Base-by-base conservation (phyloP, 1,140 invertebrate species). In the Lysiphlebus fabarum region DNA sequence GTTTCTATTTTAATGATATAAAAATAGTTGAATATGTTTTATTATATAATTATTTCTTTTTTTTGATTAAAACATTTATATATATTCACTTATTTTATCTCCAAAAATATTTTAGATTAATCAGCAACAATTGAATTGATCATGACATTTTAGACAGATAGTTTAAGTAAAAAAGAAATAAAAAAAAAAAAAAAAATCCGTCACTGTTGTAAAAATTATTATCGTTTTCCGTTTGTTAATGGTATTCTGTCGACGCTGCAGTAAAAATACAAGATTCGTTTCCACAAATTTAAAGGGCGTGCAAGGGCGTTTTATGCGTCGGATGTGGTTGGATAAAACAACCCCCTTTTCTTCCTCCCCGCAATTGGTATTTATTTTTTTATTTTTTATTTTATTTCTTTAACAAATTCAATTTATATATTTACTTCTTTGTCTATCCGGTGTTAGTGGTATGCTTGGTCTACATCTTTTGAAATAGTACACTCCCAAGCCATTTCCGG, bases 331-430 rank as follows among this genome's bases (percentile, higher is more conserved):
- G 2, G 17, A 26, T 26, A 65, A 60, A 67, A 40, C 5, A 8
- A 2, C 38, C 10, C 49, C 36, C 49, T 36, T n/a, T n/a, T n/a
- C n/a, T n/a, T n/a, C n/a, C n/a, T 66, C 71, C 17, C 17, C 17
- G 4, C 17, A 1, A 26, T 26, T 26, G 17, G 17, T 4, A 4
- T 26, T 26, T 26, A 26, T 26, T 26, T 26, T 26, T 26, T 26
- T 26, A 26, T 26, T 26, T 26, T 26, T 26, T 26, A 26, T 26
- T 26, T 26, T 26, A 26, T 26, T 26, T 26, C 17, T 26, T 26
- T 26, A 26, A 26, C 17, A 67, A 67, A 77, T 76, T 76, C 74
- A 72, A 77, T 77, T 77, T 77, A 77, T 76, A 77, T 76, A 75
- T 68, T 65, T 67, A 66, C 66, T 58, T 45, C 44, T 36, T 55